Percentiles rank a stretch among this genome's conserved stretches.
phyloP scores from a whole-genome alignment of 2,113 vertebrate genomes.

The Ailurus styani region DNA sequence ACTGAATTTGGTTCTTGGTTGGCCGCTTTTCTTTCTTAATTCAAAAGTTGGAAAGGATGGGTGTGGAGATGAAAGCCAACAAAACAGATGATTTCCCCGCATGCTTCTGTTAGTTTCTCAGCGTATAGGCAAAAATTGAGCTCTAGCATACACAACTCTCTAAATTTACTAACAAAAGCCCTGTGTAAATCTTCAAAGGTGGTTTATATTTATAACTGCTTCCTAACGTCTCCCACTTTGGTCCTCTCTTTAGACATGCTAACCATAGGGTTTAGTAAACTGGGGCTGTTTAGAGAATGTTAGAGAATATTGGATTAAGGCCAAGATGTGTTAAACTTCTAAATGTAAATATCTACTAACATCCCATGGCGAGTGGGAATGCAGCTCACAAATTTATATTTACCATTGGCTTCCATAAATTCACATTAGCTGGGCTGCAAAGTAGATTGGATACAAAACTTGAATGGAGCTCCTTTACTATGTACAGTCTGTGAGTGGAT shows the following conservation, averaged over 20 bases:
- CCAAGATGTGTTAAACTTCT: slow-evolving; percentile 63
- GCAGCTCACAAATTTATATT: slow-evolving; percentile 15
- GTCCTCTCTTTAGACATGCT: slow-evolving; percentile 55
- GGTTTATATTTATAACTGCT: slow-evolving; percentile 68
- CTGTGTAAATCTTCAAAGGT: slow-evolving; percentile 53
- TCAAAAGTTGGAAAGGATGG: background rate
- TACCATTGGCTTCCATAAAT: slow-evolving; percentile 50
- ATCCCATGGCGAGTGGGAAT: background rate
- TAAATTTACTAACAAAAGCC: slow-evolving; percentile 69
- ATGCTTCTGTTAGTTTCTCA: slow-evolving; percentile 45
- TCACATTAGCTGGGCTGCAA: slow-evolving; percentile 51
- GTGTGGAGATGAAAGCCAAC: background rate
- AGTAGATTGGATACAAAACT: slow-evolving; percentile 46
- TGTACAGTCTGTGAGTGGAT: slow-evolving; percentile 60
- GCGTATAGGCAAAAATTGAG: slow-evolving; percentile 21
- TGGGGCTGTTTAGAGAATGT: slow-evolving; percentile 55
- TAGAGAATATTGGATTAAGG: slow-evolving; percentile 55
- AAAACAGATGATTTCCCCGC: background rate
- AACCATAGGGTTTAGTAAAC: slow-evolving; percentile 62
- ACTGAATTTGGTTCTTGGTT: background rate
- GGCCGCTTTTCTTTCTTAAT: background rate
- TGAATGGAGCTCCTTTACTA: slow-evolving; percentile 47
- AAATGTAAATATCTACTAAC: slow-evolving; percentile 60
- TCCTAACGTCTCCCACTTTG: slow-evolving; percentile 38
- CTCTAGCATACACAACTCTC: slow-evolving; percentile 36